Evolutionary conservation across 2,888 invertebrate species (phyloP).

Genomic region (Leptinotarsa peninsularis): DNA sequence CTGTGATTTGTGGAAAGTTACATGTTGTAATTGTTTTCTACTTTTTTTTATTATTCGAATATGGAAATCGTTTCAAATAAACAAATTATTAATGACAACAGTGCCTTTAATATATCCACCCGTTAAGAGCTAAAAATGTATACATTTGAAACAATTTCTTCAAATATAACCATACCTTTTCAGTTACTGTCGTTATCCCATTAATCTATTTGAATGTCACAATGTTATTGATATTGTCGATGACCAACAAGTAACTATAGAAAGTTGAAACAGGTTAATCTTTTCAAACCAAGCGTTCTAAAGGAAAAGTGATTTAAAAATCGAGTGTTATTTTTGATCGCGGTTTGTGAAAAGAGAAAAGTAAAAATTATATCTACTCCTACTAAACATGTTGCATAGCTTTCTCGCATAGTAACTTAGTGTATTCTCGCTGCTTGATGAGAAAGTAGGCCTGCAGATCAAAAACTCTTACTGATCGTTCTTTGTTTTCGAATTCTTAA

Average conservation of each 20-base stretch:
- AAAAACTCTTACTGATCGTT: conserved; percentile 58
- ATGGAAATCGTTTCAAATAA: no score
- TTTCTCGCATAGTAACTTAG: conserved; percentile 54
- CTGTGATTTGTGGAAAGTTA: no score
- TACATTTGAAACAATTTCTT: neutral
- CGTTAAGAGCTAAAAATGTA: no score
- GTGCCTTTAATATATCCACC: no score
- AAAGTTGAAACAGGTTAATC: conserved; percentile 7
- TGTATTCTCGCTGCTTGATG: conserved; percentile 58
- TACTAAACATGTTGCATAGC: conserved; percentile 53
- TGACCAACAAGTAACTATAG: neutral
- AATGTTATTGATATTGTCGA: neutral
- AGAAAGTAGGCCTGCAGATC: conserved; percentile 66
- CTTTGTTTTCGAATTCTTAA: neutral
- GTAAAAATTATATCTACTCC: conserved; percentile 49
- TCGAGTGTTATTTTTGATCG: conserved; percentile 38
- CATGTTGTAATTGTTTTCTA: no score
- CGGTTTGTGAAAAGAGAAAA: conserved; percentile 58
- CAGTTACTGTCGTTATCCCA: neutral
- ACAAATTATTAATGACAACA: no score
- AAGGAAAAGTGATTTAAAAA: conserved; percentile 37
- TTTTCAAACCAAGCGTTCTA: conserved; percentile 12
- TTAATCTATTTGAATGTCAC: neutral
- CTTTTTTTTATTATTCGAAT: no score
- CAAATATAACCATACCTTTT: neutral